Evolutionary conservation across 2,113 vertebrate genomes (phyloP), one percentile per base, ranked within the genome.

Genomic region (Colistium nudipinnis): DNA sequence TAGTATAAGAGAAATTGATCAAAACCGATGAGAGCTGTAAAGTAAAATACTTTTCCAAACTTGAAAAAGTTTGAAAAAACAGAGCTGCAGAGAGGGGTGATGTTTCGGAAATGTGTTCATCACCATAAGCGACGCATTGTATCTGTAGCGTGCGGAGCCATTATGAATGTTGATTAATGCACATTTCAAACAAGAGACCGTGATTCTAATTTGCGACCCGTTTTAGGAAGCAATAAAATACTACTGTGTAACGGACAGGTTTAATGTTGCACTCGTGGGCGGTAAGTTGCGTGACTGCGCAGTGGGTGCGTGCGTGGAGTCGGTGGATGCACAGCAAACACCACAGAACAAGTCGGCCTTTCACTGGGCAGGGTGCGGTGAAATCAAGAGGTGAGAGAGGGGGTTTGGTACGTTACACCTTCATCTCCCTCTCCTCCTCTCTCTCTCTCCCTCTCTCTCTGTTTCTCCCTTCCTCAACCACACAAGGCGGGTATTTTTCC

Each of bases 311-410:
- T 85, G 83, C 87, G 64, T 87, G 90, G 83, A 90, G 89, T 86
- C 61, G 3, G 85, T 7, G 41, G 89, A 77, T 89, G 86, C 81
- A 89, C 56, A 20, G 92, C 91, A 93, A 94, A 94, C 88, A 93
- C 1, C 2, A 43, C 28, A 82, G 90, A 93, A 96, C 94, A 95
- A 94, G 90, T 57, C 41, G 11, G 76, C 83, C 93, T 94, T 96
- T 96, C 93, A 96, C 87, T 49, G 59, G 81, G 57, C 28, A 35
- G 81, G 72, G 76, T 84, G 81, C 92, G 91, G 93, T 92, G 91
- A 90, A 80, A 77, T 70, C 77, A 78, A 79, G 76, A 88, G 75
- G 87, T 83, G 69, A 79, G 71, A 25, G 70, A 63, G 70, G 20
- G 49, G 53, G 53, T 65, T 80, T 60, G 48, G 78, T 41, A 36